Evolutionary conservation across 2,888 invertebrate genomes (phyloP), one percentile per base, ranked within the genome.

Genomic region (Anorthoa munda): DNA sequence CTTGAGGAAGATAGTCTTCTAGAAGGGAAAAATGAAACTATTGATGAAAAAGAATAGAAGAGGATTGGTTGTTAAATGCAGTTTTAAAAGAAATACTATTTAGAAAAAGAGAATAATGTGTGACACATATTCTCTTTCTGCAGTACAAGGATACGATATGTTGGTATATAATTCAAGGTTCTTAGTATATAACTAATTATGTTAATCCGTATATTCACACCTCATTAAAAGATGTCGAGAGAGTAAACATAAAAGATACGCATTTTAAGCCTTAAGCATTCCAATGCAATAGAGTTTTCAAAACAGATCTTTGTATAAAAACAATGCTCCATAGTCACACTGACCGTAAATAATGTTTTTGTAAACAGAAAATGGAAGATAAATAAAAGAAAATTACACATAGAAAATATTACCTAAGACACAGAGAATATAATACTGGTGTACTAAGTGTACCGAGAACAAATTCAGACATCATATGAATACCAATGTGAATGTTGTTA

Each of bases 291-390:
- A 18, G 4, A 21, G 23, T 18, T 78, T 67, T 59, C 75, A 67
- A 74, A 74, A 81, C 64, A 64, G 26, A 11, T 11, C 1, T 50
- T 66, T 66, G 56, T 75, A 11, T 17, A 7, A 39, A n/a, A 51
- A 78, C 60, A 74, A 53, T 63, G 17, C 12, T 39, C 26, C 13
- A 64, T 17, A 23, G 12, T 7, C 31, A 56, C 48, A 51, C 4
- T 50, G 1, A 18, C 64, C 50, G 59, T 65, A 18, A 1, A 64
- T 68, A 81, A 80, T 65, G 5, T 55, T 18, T n/a, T 26, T 12
- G 46, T 60, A 18, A 55, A 59, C 60, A 73, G 45, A 77, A 55
- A 60, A 79, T 18, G 4, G 13, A 23, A 5, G 11, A 26, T 48
- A 39, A 23, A 13, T 31, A 63, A 51, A n/a, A n/a, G 4, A 1